A percentile compares a stretch with the other conserved stretches of the same genome.
phyloP scores from a whole-genome alignment of 2,797 vertebrate species.

The Triplophysa bombifrons region DNA sequence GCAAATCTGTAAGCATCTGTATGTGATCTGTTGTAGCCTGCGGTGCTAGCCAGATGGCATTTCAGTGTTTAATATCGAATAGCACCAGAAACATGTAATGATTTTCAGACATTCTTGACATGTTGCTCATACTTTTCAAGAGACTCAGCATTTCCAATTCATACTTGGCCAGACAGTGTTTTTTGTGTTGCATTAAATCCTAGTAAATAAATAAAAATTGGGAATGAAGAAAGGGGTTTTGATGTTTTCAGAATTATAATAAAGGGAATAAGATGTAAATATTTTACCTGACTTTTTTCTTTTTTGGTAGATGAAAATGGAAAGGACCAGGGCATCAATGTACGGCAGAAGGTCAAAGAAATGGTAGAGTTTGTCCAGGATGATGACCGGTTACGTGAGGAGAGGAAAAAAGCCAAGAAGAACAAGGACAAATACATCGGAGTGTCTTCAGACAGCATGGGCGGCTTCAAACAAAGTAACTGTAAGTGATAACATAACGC shows the following conservation, averaged over 20 bases:
- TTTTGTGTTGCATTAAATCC: not conserved
- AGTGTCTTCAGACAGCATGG: slow-evolving; percentile 92
- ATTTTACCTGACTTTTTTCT: not conserved
- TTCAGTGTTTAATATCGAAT: not conserved
- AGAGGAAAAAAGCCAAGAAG: slow-evolving; percentile 98
- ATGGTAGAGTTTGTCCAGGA: slow-evolving; percentile 98
- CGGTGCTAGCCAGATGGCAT: slow-evolving; percentile 22
- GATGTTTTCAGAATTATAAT: not conserved
- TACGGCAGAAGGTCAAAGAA: slow-evolving; percentile 98
- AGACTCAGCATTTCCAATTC: not conserved
- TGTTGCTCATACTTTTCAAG: not conserved
- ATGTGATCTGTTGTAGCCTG: slow-evolving; percentile 18
- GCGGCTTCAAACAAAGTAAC: slow-evolving; percentile 88
- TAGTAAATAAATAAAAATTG: not conserved
- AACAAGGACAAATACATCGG: slow-evolving; percentile 99
- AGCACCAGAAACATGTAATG: slow-evolving; percentile 7
- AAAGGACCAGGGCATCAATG: slow-evolving; percentile 97
- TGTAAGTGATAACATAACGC: slow-evolving; percentile 66
- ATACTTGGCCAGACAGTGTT: not conserved
- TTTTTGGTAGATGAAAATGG: slow-evolving; percentile 89
- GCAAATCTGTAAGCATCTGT: not conserved
- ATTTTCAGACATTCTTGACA: slow-evolving; percentile 17
- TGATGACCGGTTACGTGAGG: slow-evolving; percentile 92
- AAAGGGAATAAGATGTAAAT: not conserved
- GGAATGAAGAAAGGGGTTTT: not conserved